A percentile compares a stretch with the other conserved stretches of the same genome.
Evolutionary conservation across 2,113 vertebrate genomes (phyloP).

Genomic region (Madoqua kirkii): DNA sequence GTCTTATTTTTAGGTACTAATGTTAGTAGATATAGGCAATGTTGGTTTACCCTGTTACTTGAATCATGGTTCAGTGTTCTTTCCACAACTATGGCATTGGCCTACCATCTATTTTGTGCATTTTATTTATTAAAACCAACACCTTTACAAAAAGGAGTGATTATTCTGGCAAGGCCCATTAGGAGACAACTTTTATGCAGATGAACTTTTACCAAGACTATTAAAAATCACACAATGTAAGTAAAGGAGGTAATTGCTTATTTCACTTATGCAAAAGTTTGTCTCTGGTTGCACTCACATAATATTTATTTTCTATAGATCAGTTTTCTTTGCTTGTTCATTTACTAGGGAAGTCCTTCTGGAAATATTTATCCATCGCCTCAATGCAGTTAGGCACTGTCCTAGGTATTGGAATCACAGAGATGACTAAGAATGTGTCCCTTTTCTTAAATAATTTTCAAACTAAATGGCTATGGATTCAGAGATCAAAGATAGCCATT

Average conservation of each 20-base stretch:
- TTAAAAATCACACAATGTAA: not conserved
- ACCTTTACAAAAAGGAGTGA: not conserved
- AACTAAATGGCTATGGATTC: not conserved
- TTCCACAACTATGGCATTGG: not conserved
- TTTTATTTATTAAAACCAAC: slow-evolving; percentile 1
- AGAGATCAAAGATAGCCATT: not conserved
- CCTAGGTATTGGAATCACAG: not conserved
- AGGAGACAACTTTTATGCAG: not conserved
- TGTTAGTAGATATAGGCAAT: not conserved
- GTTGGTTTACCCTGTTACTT: not conserved
- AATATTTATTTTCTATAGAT: not conserved
- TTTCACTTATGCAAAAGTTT: not conserved
- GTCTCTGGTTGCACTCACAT: not conserved
- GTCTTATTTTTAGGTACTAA: not conserved
- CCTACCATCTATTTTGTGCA: not conserved
- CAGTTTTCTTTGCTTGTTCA: not conserved
- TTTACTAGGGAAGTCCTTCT: not conserved
- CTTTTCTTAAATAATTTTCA: not conserved
- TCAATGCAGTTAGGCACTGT: not conserved
- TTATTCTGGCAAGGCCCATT: not conserved
- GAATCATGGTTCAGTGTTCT: not conserved
- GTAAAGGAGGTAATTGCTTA: not conserved
- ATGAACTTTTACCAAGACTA: not conserved
- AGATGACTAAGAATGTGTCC: not conserved
- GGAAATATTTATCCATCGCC: not conserved